Evolutionary conservation across 2,888 invertebrate genomes (phyloP), one percentile per base, ranked within the genome.

Genomic region (Aethes cnicana): DNA sequence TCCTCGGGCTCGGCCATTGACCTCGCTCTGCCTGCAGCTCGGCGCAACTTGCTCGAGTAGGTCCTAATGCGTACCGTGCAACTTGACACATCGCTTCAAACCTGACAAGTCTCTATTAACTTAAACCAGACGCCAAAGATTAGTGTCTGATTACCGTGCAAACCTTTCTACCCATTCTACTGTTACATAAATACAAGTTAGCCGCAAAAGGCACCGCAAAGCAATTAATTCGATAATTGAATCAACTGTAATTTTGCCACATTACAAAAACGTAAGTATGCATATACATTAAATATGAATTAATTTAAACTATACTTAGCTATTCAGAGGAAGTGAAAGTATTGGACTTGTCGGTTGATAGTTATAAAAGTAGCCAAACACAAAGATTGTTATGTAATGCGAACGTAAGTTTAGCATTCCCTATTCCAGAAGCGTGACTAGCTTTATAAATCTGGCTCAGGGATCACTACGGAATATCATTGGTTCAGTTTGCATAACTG

Each of bases 1-100:
- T 77, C 74, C 63, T 61, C 66, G 55, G 67, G 66, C 63, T 64
- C 66, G 67, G 84, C 74, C 87, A 84, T 77, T 78, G 86, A 87
- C 86, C 84, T 77, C 81, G 64, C 62, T 65, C 74, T 68, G 70
- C 74, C 72, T 61, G 77, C 76, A 66, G 77, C 75, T 67, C 64
- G 62, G 57, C 50, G 47, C 70, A 64, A 72, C 73, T 70, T 68
- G 72, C 73, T 69, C 55, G 59, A 62, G 53, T 66, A 69, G n/a
- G n/a, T n/a, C n/a, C 75, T 73, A 76, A 77, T 76, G 74, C 74
- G 48, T 42, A 47, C 53, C 47, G 44, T 37, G 23, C 28, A 20
- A 72, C 71, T 72, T 72, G 72, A 72, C 69, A 70, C 68, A 61
- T 58, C 61, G 57, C 50, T 23, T 30, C 46, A 47, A 47, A 48